A percentile compares a stretch with the other conserved stretches of the same genome.
Evolutionary conservation across 1,140 invertebrate genomes (phyloP).

Genomic region (Holcopasites calliopsidis): DNA sequence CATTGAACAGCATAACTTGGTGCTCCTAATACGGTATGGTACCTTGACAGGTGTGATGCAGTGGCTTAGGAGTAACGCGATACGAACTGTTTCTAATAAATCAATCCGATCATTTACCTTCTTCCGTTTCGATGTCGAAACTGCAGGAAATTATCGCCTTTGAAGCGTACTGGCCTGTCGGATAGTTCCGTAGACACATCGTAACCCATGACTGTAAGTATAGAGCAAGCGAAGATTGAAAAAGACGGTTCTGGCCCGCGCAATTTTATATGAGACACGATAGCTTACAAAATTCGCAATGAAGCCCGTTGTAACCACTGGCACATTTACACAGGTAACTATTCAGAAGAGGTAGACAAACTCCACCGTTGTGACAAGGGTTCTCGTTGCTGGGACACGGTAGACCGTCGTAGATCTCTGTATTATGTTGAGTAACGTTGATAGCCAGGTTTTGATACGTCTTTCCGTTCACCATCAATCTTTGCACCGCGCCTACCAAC

Average conservation of each 20-base stretch:
- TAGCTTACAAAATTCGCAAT: slow-evolving; percentile 86
- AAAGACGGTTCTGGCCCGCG: no score
- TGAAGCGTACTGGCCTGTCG: slow-evolving; percentile 82
- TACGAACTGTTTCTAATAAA: background rate
- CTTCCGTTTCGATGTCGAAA: slow-evolving; percentile 82
- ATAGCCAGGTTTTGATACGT: slow-evolving; percentile 80
- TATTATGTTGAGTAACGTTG: slow-evolving; percentile 78
- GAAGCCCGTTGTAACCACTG: slow-evolving; percentile 83
- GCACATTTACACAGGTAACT: slow-evolving; percentile 87
- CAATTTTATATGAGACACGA: no score
- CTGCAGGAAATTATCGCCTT: slow-evolving; percentile 83
- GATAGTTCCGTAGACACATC: slow-evolving; percentile 77
- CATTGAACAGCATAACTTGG: slow-evolving; percentile 33
- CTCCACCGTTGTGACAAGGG: slow-evolving; percentile 88
- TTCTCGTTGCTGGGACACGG: slow-evolving; percentile 84
- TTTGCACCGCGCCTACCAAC: slow-evolving; percentile 91
- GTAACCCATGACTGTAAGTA: slow-evolving; percentile 72
- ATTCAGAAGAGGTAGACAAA: slow-evolving; percentile 87
- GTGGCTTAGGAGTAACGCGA: slow-evolving; percentile 26
- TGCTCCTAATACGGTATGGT: slow-evolving; percentile 30
- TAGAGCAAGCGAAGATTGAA: slow-evolving; percentile 18
- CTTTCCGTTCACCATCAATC: slow-evolving; percentile 90
- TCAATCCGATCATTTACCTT: slow-evolving; percentile 75
- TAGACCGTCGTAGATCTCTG: slow-evolving; percentile 84
- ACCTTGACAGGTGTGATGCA: slow-evolving; percentile 38